Evolutionary conservation across 2,797 vertebrate genomes (phyloP), one percentile per base, ranked within the genome.

Genomic region (Halcyon smyrnensis): DNA sequence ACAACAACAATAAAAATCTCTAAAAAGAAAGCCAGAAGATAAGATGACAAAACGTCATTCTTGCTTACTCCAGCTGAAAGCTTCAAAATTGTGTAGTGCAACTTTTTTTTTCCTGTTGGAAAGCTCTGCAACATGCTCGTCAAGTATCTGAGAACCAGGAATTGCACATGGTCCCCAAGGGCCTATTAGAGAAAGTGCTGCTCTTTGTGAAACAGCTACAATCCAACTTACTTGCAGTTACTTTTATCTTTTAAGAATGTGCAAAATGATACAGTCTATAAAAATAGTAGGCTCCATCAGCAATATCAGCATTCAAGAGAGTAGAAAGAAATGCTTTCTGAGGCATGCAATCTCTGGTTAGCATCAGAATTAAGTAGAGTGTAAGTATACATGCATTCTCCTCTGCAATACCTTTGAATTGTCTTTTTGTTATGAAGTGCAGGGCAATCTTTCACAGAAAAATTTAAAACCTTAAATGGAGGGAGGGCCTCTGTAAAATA

Each of bases 241-340:
- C 91, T 94, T 92, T 85, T 84, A 92, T 80, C 89, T 87, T 91
- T 90, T 84, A 75, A 96, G 80, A 90, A 89, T 59, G 78, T 65
- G 89, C 87, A 97, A 97, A 97, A 91, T 19, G 68, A 95, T 82
- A 75, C 16, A 64, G 37, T n/a, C 71, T 84, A 67, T 74, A 57
- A 87, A 86, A 82, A 68, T 39, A 81, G 67, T 68, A 54, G 68
- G 50, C 50, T 93, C 36, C 73, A 88, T 32, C 25, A 93, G 83
- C 75, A 84, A 17, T 60, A 80, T 82, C 46, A 87, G 59, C 57
- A 64, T 64, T 69, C 50, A 92, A 48, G 63, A 82, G 65, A 53
- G 60, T 51, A 60, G 79, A 79, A 87, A 48, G 14, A 46, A 80
- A 53, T 37, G 25, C 17, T 93, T 81, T 84, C 82, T 50, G 53